These are phyloP conservation scores for Ascaphus truei DNA, from an alignment of 2,113 vertebrate species.

Conservation along the genomic window DNA sequence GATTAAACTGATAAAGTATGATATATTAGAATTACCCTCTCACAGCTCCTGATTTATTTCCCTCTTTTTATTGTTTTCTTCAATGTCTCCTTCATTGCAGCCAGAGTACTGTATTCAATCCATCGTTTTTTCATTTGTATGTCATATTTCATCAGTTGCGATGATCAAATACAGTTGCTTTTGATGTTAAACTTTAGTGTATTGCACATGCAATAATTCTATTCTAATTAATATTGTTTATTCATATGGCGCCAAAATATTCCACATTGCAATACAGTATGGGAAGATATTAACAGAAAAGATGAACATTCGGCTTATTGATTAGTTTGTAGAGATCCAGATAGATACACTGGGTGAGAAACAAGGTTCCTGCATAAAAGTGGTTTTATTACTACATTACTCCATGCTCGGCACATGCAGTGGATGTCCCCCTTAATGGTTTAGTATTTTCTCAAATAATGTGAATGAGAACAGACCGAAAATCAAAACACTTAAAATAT, in stretches of 20 bases:
- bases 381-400: not conserved
- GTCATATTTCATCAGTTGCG: not conserved
- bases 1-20: constrained; percentile 32
- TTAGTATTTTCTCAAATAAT: not conserved
- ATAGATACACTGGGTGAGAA: constrained; percentile 13
- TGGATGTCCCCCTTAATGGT: not conserved
- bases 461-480: not conserved
- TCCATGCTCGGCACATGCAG: not conserved
- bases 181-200: constrained; percentile 12
- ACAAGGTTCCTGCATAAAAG: not conserved
- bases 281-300: constrained; percentile 28
- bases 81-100: constrained; percentile 23
- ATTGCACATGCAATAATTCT: constrained; percentile 24
- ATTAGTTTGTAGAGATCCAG: constrained; percentile 8
- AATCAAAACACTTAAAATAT: not conserved
- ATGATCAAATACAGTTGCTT: constrained; percentile 21
- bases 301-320: constrained; percentile 30
- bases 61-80: constrained; percentile 21
- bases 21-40: constrained; percentile 19
- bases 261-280: constrained; percentile 10
- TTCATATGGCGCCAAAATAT: constrained; percentile 33
- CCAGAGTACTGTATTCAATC: constrained; percentile 1
- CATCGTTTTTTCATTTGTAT: constrained; percentile 19
- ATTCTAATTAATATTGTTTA: constrained; percentile 33
- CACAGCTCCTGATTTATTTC: constrained; percentile 16